Evolutionary conservation across 2,113 vertebrate genomes (phyloP), one percentile per base, ranked within the genome.

Genomic region (Lagopus leucura): DNA sequence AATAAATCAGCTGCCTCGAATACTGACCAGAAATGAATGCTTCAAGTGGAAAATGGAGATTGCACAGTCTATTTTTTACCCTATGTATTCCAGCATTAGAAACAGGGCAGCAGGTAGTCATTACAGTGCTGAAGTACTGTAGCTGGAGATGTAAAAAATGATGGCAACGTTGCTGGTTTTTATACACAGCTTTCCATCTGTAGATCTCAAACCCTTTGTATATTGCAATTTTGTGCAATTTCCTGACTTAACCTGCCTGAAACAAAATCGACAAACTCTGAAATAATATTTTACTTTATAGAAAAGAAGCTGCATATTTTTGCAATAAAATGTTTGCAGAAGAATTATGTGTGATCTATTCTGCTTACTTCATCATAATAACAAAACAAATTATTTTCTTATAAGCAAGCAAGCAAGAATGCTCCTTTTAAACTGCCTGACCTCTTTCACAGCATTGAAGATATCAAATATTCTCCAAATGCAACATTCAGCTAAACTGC

Each of bases 201-300:
- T 80, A 78, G 69, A 81, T 90, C 69, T 95, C 91, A 86, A 89
- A 90, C 78, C 42, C 83, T 86, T 61, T 69, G 14, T 61, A 95
- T 76, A 89, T 91, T 86, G 63, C 94, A 86, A 71, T 93, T 88
- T 94, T 75, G 72, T 96, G 47, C 81, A 78, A 93, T 94, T 94
- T 91, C 79, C 80, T 93, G 76, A 14, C 17, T 86, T 91, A 94
- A 78, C 66, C 66, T 78, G 14, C 65, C 90, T 88, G n/a, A n/a
- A 84, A 84, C 8, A 78, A 94, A 91, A 69, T 61, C 69, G 88
- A 52, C 65, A 88, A 94, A 61, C 43, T 8, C 69, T 81, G 85
- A 91, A 93, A 95, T 57, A 89, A 40, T 73, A 77, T 74, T 88
- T 85, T 42, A 43, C 88, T 63, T 66, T 85, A 38, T 22, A 80